These are phyloP conservation scores for Accipiter fasciatus DNA, from an alignment of 2,797 vertebrate genomes.

Conservation along the genomic window DNA sequence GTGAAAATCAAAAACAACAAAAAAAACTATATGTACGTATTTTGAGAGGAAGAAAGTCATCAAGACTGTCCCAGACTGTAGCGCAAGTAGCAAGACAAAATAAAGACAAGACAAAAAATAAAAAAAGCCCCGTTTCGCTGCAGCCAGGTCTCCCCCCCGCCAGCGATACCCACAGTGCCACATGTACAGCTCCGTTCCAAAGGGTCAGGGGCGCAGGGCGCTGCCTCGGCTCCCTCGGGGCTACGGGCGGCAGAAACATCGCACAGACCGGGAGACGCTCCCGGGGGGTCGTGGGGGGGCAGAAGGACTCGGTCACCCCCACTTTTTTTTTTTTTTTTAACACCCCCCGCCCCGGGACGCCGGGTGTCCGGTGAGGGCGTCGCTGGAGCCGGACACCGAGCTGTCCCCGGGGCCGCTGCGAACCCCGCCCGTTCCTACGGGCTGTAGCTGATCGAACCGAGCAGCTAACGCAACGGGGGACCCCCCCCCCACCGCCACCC, in stretches of 20 bases:
- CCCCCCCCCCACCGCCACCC: no score
- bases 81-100: neutral
- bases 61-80: neutral
- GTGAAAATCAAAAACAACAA: no score
- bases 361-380: neutral
- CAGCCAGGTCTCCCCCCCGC: neutral
- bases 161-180: constrained; percentile 28
- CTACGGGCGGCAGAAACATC: no score
- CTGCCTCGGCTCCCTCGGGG: neutral
- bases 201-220: neutral
- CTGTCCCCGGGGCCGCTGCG: neutral
- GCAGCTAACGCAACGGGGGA: no score
- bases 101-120: neutral
- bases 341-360: neutral
- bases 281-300: no score
- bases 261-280: neutral
- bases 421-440: neutral
- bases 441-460: neutral
- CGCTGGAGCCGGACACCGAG: neutral
- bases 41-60: neutral
- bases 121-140: no score
- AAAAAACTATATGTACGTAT: neutral
- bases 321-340: no score
- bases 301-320: neutral
- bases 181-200: constrained; percentile 15